These are phyloP conservation scores for Orchesellides sinensis DNA, from an alignment of 2,888 invertebrate genomes.

Conservation along the genomic window DNA sequence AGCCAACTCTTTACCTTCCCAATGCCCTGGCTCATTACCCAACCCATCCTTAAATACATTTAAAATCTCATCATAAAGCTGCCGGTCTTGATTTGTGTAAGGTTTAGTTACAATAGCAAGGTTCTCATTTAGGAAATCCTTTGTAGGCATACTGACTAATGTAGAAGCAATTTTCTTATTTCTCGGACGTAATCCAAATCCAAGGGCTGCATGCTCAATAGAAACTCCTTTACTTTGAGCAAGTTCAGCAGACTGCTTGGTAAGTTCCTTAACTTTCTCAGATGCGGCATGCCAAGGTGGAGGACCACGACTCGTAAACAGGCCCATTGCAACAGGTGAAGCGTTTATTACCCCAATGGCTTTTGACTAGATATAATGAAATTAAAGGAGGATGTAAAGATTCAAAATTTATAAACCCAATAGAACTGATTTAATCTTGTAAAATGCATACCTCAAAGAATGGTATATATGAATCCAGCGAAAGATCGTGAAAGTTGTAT, in stretches of 20 bases:
- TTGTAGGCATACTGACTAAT: slow-evolving; percentile 87
- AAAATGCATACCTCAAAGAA: slow-evolving; percentile 83
- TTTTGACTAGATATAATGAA: slow-evolving; percentile 72
- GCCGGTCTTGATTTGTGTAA: slow-evolving; percentile 82
- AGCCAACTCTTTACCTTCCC: slow-evolving; percentile 83
- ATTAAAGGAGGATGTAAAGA: slow-evolving; percentile 10
- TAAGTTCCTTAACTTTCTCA: slow-evolving; percentile 81
- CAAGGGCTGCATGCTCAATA: slow-evolving; percentile 65
- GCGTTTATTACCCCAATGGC: slow-evolving; percentile 90
- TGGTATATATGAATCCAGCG: slow-evolving; percentile 85
- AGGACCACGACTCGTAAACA: slow-evolving; percentile 86
- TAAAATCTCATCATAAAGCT: slow-evolving; percentile 81
- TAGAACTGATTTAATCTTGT: not conserved
- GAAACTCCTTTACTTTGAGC: slow-evolving; percentile 70
- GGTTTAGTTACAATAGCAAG: slow-evolving; percentile 82
- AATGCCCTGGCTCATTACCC: slow-evolving; percentile 77
- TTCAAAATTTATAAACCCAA: not conserved
- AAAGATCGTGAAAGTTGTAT: slow-evolving; percentile 87
- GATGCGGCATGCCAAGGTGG: slow-evolving; percentile 89
- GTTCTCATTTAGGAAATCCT: slow-evolving; percentile 82
- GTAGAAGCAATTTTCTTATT: slow-evolving; percentile 82
- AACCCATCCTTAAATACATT: slow-evolving; percentile 79
- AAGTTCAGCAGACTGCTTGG: slow-evolving; percentile 80
- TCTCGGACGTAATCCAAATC: slow-evolving; percentile 68
- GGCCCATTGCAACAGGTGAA: slow-evolving; percentile 88